Evolutionary conservation across 2,113 vertebrate genomes (phyloP).

Genomic region (Sylvia atricapilla): DNA sequence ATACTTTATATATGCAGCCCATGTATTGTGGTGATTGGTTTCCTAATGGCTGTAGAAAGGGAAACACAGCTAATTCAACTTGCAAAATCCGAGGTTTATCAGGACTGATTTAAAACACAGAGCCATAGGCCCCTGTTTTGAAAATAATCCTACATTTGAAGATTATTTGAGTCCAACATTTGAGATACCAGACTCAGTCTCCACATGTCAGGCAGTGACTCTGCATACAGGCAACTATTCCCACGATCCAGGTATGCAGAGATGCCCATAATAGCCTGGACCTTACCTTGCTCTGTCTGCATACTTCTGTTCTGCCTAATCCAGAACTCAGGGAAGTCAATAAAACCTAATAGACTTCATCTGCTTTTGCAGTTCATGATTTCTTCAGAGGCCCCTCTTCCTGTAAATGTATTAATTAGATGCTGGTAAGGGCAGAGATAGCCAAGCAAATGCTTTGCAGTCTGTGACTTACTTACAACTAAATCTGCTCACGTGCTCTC

Average conservation of each 20-base stretch:
- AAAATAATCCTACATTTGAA: neutral
- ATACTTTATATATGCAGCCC: neutral
- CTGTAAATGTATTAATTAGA: neutral
- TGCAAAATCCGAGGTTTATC: neutral
- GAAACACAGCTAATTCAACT: neutral
- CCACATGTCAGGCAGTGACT: accelerated
- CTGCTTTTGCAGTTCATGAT: neutral
- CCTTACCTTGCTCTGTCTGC: neutral
- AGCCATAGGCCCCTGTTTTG: accelerated
- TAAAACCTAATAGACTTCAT: neutral
- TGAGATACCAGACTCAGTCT: neutral
- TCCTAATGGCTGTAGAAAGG: neutral
- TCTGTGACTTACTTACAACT: neutral
- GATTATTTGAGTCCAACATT: neutral
- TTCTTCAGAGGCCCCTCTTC: neutral
- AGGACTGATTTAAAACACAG: neutral
- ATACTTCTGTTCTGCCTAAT: neutral
- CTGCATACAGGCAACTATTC: neutral
- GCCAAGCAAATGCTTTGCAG: neutral
- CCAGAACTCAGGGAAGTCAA: neutral
- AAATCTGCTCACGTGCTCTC: neutral
- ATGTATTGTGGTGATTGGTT: neutral
- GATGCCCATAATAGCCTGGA: neutral
- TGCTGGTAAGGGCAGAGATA: neutral
- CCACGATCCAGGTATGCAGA: neutral